Conservation (phyloP, 2,797 vertebrate genomes). For the Darevskia mixta region DNA sequence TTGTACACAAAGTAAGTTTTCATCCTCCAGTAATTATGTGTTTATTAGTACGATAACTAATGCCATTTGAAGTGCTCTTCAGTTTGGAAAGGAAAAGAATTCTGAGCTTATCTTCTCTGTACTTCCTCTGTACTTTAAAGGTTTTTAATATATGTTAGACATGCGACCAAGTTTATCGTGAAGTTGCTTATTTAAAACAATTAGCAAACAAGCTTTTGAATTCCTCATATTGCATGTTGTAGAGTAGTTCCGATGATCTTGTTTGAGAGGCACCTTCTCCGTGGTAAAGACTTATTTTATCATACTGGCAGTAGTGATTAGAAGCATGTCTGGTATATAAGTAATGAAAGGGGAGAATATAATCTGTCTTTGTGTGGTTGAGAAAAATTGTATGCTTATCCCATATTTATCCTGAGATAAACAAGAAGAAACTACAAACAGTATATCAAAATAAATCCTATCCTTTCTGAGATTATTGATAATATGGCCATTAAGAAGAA, state of each 20-base stretch:
- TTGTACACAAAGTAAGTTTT: slow-evolving; percentile 80
- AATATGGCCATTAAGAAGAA: neutral
- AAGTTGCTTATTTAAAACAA: slow-evolving; percentile 47
- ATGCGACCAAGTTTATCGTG: slow-evolving; percentile 60
- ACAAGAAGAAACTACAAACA: slow-evolving; percentile 55
- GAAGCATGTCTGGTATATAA: slow-evolving; percentile 35
- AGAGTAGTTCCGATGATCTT: slow-evolving; percentile 54
- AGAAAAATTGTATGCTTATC: slow-evolving; percentile 60
- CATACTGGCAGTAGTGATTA: slow-evolving; percentile 52
- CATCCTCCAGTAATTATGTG: slow-evolving; percentile 52
- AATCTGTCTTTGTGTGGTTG: slow-evolving; percentile 51
- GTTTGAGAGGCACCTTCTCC: slow-evolving; percentile 35
- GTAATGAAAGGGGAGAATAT: slow-evolving; percentile 59
- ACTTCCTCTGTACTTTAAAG: slow-evolving; percentile 49
- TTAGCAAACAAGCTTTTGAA: slow-evolving; percentile 65
- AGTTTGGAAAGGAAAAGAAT: slow-evolving; percentile 58
- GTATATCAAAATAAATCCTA: slow-evolving; percentile 46
- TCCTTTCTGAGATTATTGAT: neutral
- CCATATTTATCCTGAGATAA: slow-evolving; percentile 63
- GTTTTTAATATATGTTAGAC: slow-evolving; percentile 47
- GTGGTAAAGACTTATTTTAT: slow-evolving; percentile 33
- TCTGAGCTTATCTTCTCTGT: slow-evolving; percentile 50
- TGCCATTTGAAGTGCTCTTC: slow-evolving; percentile 55
- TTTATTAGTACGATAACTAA: slow-evolving; percentile 45
- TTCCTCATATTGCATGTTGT: slow-evolving; percentile 35